Conservation (phyloP, 2,797 vertebrate species). For the Pseudomugil tenellus region DNA sequence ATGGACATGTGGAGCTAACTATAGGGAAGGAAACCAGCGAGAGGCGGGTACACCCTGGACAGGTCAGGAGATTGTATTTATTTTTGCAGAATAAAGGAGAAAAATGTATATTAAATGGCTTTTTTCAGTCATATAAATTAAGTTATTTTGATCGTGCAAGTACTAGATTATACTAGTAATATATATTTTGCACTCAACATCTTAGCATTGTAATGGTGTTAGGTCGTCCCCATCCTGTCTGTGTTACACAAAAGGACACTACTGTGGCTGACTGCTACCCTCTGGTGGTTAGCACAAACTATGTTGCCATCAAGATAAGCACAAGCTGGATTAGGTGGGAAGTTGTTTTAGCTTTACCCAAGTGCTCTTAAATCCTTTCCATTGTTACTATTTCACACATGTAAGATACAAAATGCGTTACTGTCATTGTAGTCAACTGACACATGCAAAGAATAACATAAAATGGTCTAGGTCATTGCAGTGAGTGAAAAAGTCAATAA, state of each 20-base stretch:
- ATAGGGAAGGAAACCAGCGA: conserved; percentile 67
- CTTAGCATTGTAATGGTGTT: neutral
- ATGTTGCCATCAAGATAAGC: neutral
- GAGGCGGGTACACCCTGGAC: too few species aligned
- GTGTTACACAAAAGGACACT: neutral
- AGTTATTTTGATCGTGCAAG: neutral
- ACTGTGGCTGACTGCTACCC: neutral
- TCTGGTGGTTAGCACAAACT: neutral
- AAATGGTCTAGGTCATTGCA: neutral
- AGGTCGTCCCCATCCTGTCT: neutral
- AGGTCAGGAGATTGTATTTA: too few species aligned
- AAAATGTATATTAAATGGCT: conserved; percentile 16
- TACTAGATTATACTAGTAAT: neutral
- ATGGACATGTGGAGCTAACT: conserved; percentile 86
- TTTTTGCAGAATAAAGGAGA: conserved; percentile 45
- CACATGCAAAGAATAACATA: neutral
- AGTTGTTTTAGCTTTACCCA: neutral
- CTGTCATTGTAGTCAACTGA: neutral
- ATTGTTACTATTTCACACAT: neutral
- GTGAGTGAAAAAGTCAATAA: neutral
- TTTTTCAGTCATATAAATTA: conserved; percentile 1
- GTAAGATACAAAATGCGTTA: neutral
- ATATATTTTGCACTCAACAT: too few species aligned
- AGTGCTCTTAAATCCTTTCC: neutral
- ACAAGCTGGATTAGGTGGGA: neutral